These are phyloP conservation scores for Glaucidium brasilianum DNA, from an alignment of 2,113 vertebrate genomes.

Conservation along the genomic window DNA sequence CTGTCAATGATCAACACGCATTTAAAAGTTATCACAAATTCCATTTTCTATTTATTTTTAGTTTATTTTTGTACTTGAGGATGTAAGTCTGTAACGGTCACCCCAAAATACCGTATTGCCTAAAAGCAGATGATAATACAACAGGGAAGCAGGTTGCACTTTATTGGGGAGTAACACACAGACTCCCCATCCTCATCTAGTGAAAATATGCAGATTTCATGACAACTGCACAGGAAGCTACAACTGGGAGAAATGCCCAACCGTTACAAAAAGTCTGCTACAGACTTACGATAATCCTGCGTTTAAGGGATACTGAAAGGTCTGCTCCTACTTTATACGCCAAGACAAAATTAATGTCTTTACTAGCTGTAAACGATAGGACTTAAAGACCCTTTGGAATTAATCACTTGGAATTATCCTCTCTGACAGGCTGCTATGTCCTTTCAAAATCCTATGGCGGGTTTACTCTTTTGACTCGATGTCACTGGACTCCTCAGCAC, in stretches of 20 bases:
- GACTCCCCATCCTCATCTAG: too few species aligned
- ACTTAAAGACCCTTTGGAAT: not conserved
- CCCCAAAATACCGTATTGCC: not conserved
- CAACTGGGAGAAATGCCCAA: not conserved
- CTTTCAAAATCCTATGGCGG: accelerated
- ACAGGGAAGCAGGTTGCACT: not conserved
- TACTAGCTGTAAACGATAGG: not conserved
- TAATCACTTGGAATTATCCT: accelerated
- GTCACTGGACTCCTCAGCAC: not conserved
- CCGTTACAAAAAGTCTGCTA: not conserved
- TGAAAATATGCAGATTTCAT: not conserved
- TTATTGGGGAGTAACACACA: not conserved
- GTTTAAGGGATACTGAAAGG: not conserved
- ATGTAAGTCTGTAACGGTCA: not conserved
- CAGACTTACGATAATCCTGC: not conserved
- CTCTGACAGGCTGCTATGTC: accelerated
- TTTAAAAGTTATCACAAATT: not conserved
- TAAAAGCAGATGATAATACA: not conserved
- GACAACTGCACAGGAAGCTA: not conserved
- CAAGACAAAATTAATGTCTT: not conserved
- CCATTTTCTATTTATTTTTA: not conserved
- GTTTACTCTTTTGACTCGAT: not conserved
- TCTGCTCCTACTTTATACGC: not conserved
- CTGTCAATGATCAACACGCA: not conserved
- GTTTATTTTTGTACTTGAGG: not conserved